phyloP scores from a whole-genome alignment of 2,888 invertebrate species.

The Macrophya annulata region DNA sequence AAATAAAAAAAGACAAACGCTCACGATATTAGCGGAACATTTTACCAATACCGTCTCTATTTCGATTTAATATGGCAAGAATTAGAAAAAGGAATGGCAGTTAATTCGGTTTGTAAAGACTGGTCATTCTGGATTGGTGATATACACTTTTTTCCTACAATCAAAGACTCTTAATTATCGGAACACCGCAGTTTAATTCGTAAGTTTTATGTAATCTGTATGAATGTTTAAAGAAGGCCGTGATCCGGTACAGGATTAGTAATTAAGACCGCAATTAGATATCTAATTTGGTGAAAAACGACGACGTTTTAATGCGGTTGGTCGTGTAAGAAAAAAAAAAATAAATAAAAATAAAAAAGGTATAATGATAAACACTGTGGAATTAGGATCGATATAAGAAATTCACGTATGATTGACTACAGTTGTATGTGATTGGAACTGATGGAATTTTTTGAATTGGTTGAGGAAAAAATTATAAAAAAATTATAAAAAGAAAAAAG shows the following conservation, averaged over 20 bases:
- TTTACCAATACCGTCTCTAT: neutral
- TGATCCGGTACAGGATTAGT: neutral
- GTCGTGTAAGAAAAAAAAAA: neutral
- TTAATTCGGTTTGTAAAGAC: neutral
- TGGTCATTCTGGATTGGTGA: neutral
- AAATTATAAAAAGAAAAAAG: neutral
- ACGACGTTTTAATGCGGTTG: neutral
- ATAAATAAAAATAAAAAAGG: no score
- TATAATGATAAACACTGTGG: neutral
- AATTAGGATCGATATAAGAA: neutral
- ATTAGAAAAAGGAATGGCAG: neutral
- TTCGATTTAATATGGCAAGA: neutral
- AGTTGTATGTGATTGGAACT: neutral
- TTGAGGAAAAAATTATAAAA: neutral
- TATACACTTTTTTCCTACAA: neutral
- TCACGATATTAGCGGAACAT: neutral
- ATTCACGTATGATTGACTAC: neutral
- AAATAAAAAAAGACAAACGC: neutral
- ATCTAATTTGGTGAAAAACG: neutral
- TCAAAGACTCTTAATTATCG: slow-evolving; percentile 5
- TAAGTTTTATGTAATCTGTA: neutral
- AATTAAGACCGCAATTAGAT: neutral
- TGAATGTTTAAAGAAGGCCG: neutral
- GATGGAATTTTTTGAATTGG: neutral
- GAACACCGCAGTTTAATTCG: no score